Evolutionary conservation across 2,113 vertebrate species (phyloP), one percentile per base, ranked within the genome.

Genomic region (Nesogale talazaci): DNA sequence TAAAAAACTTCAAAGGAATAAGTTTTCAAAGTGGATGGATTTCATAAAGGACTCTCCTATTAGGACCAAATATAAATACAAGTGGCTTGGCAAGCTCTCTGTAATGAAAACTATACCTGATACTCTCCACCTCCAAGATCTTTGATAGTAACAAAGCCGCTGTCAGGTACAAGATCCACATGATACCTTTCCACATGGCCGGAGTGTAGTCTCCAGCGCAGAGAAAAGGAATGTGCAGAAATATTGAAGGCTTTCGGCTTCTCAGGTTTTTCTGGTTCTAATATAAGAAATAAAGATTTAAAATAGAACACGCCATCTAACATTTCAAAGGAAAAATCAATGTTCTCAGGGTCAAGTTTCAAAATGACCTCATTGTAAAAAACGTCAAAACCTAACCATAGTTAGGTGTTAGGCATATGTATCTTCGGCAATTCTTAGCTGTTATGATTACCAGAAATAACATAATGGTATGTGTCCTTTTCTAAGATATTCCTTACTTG

Each of bases 71-170:
- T 88, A 95, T 92, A 97, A 97, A 94, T 92, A 97, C 95, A 97
- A 96, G 86, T 72, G 46, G 65, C 84, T 42, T 27, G 27, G 70
- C 84, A 95, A 95, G 83, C 80, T 93, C 80, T 93, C 57, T 84
- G 91, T 91, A 96, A 97, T 96, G 97, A 98, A 98, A 98, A 95
- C 97, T 95, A 92, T 98, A 99, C 98, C 97, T 98, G 98, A 98
- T 98, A 98, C 95, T 98, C 98, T 92, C 97, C 97, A 95, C 94
- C 96, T 97, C 97, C 97, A 95, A 98, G 97, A 95, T 98, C 97
- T 97, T 93, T 96, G 96, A 99, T 97, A 97, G 97, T 97, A 97
- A 99, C 95, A 95, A 97, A 97, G 95, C 98, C 98, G 76, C 97
- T 97, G 91, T 97, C 95, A 95, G 98, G 98, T 96, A 93, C 85